Percentiles rank a stretch among this genome's conserved stretches.
Conservation (phyloP, 2,797 vertebrate species). For the Bradypus variegatus region DNA sequence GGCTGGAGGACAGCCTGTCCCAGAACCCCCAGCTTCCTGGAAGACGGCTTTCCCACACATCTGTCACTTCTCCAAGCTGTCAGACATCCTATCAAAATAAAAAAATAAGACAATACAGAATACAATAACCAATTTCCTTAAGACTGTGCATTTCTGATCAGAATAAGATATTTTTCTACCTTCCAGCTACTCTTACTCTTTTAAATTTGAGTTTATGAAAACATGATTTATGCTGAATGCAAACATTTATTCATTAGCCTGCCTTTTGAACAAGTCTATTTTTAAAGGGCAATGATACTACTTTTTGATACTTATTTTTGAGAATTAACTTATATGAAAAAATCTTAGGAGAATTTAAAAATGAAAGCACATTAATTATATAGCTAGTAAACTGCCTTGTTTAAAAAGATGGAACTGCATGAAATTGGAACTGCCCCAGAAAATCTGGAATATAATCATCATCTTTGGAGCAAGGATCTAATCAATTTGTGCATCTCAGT, state of each 20-base stretch:
- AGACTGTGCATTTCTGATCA: slow-evolving; percentile 29
- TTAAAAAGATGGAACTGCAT: slow-evolving; percentile 14
- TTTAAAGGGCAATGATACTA: slow-evolving; percentile 16
- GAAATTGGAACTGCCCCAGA: not conserved
- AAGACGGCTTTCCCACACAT: not conserved
- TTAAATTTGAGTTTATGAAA: slow-evolving; percentile 35
- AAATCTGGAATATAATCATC: not conserved
- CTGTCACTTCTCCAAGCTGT: not conserved
- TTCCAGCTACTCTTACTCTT: not conserved
- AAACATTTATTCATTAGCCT: not conserved
- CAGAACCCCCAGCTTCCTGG: not conserved
- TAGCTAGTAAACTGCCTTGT: slow-evolving; percentile 20
- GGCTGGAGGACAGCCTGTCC: too few species aligned
- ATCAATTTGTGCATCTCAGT: not conserved
- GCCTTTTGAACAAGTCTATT: slow-evolving; percentile 21
- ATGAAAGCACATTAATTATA: not conserved
- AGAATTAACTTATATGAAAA: slow-evolving; percentile 24
- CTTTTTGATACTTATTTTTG: not conserved
- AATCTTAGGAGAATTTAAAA: slow-evolving; percentile 29
- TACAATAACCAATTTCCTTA: slow-evolving; percentile 11
- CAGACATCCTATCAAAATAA: not conserved
- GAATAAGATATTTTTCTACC: slow-evolving; percentile 16
- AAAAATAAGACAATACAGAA: slow-evolving; percentile 1
- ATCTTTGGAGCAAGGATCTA: not conserved
- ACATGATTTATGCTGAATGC: not conserved